These are phyloP conservation scores for Chionomys nivalis DNA, from an alignment of 2,113 vertebrate species.

Conservation along the genomic window DNA sequence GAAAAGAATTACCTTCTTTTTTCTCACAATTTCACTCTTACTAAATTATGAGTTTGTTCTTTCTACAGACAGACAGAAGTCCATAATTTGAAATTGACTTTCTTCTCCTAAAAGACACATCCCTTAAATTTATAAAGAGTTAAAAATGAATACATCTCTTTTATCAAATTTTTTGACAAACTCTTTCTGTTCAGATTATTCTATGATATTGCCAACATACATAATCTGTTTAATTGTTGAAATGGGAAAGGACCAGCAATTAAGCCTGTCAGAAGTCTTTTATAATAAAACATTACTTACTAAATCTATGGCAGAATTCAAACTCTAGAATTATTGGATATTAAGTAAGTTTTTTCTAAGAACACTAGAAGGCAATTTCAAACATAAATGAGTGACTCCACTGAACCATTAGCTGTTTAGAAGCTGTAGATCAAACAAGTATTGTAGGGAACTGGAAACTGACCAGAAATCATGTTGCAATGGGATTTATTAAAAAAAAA, in stretches of 20 bases:
- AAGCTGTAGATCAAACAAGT: constrained; percentile 38
- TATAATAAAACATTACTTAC: constrained; percentile 11
- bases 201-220: neutral
- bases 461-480: constrained; percentile 60
- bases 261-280: neutral
- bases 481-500: constrained; percentile 72
- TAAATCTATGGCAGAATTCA: neutral
- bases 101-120: neutral
- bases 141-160: neutral
- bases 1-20: neutral
- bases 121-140: neutral
- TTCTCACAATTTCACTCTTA: neutral
- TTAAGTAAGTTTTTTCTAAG: neutral
- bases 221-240: neutral
- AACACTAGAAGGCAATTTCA: neutral
- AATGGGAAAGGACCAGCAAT: neutral
- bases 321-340: neutral
- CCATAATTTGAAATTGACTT: neutral
- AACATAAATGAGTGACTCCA: constrained; percentile 49
- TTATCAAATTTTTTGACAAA: neutral
- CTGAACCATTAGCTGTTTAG: constrained; percentile 31
- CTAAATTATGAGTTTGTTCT: neutral
- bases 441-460: constrained; percentile 41
- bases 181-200: neutral
- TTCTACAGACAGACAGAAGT: constrained; percentile 1